Percentiles rank a stretch among this genome's conserved stretches.
These are phyloP conservation scores for Gambusia holbrooki DNA, from an alignment of 2,113 vertebrate genomes.

Conservation along the genomic window DNA sequence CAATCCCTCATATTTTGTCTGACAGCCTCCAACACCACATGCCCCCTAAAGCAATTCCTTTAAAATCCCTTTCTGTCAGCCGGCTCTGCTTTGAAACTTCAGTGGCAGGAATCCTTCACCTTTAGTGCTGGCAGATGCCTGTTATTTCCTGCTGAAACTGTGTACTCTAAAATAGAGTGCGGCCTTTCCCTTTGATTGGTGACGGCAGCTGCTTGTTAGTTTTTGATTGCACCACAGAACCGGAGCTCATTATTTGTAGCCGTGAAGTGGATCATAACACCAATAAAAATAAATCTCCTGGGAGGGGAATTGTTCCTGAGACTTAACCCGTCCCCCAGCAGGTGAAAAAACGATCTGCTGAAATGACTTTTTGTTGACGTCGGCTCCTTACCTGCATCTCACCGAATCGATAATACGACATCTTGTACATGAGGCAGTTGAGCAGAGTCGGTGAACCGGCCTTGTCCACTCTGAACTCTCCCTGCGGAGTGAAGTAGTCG, in stretches of 20 bases:
- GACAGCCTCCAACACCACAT: background rate
- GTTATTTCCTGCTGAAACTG: constrained; percentile 32
- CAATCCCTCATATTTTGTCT: constrained; percentile 38
- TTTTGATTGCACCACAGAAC: constrained; percentile 27
- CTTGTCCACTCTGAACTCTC: constrained; percentile 98
- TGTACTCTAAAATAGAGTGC: background rate
- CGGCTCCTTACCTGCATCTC: constrained; percentile 95
- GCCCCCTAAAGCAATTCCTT: constrained; percentile 33
- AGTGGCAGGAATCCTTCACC: constrained; percentile 14
- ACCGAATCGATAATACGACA: constrained; percentile 99
- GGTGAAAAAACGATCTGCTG: background rate
- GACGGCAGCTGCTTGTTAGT: constrained; percentile 24
- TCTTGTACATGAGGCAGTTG: constrained; percentile 99
- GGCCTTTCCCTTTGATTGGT: background rate
- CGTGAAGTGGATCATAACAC: constrained; percentile 17
- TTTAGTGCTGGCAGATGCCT: constrained; percentile 27
- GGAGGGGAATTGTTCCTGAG: background rate
- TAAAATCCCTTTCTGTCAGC: constrained; percentile 37
- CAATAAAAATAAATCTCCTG: background rate
- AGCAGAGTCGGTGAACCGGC: constrained; percentile 96
- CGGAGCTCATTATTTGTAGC: constrained; percentile 8
- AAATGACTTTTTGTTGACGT: background rate
- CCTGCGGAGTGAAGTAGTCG: constrained; percentile 98
- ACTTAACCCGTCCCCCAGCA: background rate
- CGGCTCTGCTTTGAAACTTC: constrained; percentile 44